A percentile compares a stretch with the other conserved stretches of the same genome.
phyloP scores from a whole-genome alignment of 2,888 invertebrate species.

The Argyresthia albistria region DNA sequence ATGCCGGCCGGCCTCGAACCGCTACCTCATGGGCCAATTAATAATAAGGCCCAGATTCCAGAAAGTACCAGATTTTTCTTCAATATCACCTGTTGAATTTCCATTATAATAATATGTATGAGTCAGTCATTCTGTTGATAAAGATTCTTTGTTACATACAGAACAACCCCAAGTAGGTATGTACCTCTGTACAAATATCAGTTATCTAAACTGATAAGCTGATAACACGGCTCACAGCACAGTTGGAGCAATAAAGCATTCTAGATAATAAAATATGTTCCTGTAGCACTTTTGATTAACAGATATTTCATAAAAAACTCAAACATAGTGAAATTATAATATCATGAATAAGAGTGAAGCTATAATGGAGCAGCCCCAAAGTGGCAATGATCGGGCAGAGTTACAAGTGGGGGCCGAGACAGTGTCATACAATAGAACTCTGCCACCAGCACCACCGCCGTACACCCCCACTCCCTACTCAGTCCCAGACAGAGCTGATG shows the following conservation, averaged over 20 bases:
- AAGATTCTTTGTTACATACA: not conserved
- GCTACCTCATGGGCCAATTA: too few species aligned
- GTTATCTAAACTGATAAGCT: conserved; percentile 7
- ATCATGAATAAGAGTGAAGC: not conserved
- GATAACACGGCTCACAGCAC: not conserved
- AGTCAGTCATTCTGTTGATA: not conserved
- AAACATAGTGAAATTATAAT: not conserved
- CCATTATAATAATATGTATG: too few species aligned
- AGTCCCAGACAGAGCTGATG: conserved; percentile 1
- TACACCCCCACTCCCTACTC: conserved; percentile 23
- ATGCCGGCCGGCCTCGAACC: too few species aligned
- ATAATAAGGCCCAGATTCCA: too few species aligned
- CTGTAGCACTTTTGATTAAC: not conserved
- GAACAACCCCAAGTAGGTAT: not conserved
- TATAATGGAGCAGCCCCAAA: conserved; percentile 2
- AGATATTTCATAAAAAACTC: not conserved
- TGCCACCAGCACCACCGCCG: conserved; percentile 35
- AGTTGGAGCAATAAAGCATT: not conserved
- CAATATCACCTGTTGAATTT: too few species aligned
- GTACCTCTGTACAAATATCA: conserved; percentile 1
- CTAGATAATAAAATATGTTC: not conserved
- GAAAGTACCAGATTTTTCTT: too few species aligned
- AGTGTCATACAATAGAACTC: conserved; percentile 23
- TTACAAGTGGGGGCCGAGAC: conserved; percentile 21
- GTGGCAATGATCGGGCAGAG: conserved; percentile 18